phyloP scores from a whole-genome alignment of 2,888 invertebrate species.

The Gibbula magus region DNA sequence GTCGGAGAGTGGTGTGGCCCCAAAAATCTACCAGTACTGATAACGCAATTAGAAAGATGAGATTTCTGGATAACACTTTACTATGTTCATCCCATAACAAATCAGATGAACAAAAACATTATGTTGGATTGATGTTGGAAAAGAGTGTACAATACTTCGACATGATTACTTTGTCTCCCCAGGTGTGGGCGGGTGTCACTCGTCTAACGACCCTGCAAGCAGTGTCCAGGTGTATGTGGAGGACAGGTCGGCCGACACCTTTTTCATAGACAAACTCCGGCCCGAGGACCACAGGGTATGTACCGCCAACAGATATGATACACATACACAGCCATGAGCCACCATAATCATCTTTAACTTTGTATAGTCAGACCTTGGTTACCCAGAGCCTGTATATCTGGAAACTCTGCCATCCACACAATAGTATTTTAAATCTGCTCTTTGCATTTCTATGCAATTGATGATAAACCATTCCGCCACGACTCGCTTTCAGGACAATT shows the following conservation, averaged over 20 bases:
- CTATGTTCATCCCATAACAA: neutral
- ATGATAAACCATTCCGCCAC: neutral
- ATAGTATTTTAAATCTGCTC: no score
- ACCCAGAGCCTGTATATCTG: no score
- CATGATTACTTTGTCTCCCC: neutral
- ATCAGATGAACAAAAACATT: neutral
- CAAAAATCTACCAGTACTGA: no score
- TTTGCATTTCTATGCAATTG: no score
- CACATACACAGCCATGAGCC: neutral
- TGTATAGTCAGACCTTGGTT: neutral
- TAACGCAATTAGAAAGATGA: no score
- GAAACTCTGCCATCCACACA: no score
- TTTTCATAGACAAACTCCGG: constrained; percentile 53
- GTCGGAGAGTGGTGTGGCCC: no score
- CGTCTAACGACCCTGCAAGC: constrained; percentile 40
- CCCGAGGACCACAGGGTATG: constrained; percentile 53
- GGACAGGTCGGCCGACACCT: constrained; percentile 57
- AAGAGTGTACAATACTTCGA: neutral
- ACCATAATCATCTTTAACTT: neutral
- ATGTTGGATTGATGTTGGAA: neutral
- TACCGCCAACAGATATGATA: neutral
- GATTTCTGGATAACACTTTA: no score
- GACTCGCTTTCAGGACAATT: no score
- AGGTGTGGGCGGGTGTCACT: constrained; percentile 55
- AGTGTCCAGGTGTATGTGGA: constrained; percentile 63